These are phyloP conservation scores for Patella ulyssiponensis DNA, from an alignment of 2,888 invertebrate species.

Conservation along the genomic window DNA sequence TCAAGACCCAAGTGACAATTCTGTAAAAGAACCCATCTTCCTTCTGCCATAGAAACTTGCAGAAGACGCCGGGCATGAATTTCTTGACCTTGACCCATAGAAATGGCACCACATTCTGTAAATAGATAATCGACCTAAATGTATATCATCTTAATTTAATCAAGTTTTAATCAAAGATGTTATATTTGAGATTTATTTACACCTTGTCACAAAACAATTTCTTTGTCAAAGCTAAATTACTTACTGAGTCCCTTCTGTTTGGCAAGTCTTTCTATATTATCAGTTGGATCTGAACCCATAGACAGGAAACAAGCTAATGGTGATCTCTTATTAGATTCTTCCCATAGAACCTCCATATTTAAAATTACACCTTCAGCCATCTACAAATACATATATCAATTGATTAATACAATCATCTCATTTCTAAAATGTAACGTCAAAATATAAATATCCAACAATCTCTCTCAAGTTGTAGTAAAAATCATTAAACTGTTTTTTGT, in stretches of 20 bases:
- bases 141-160: slow-evolving; percentile 5
- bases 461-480: not conserved
- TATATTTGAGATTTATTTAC: not conserved
- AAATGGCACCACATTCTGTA: slow-evolving; percentile 81
- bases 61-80: slow-evolving; percentile 88
- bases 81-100: slow-evolving; percentile 98
- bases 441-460: not conserved
- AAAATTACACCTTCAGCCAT: slow-evolving; percentile 90
- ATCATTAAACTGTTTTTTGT: not conserved
- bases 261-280: slow-evolving; percentile 89
- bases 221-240: slow-evolving; percentile 56
- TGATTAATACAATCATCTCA: not conserved
- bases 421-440: not conserved
- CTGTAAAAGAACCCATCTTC: slow-evolving; percentile 95
- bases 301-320: slow-evolving; percentile 94
- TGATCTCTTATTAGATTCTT: slow-evolving; percentile 88
- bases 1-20: slow-evolving; percentile 96
- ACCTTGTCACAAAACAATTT: not conserved
- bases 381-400: slow-evolving; percentile 42
- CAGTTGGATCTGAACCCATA: slow-evolving; percentile 97
- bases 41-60: slow-evolving; percentile 82
- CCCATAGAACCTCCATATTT: slow-evolving; percentile 91
- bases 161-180: not conserved
- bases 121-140: not conserved
- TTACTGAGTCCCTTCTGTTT: slow-evolving; percentile 88